Base-by-base conservation (phyloP, 2,113 vertebrate species). In the Odontesthes bonariensis region DNA sequence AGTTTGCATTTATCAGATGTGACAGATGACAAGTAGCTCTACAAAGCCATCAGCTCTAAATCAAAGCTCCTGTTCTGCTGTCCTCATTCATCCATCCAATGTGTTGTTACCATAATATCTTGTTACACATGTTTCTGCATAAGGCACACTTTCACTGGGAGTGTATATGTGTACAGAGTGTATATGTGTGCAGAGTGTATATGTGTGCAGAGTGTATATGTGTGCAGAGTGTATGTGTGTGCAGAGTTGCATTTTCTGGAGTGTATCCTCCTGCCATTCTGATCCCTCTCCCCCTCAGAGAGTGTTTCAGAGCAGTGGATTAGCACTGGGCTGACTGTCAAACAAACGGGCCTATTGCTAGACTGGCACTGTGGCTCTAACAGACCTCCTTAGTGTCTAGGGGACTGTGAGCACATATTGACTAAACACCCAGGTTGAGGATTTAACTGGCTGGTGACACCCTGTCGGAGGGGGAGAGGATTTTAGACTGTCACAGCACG, bases 311-410 rank as follows among this genome's bases (percentile, higher is more conserved):
- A 78, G 79, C 59, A 79, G 85, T 87, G 88, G 85, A 88, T 92
- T 88, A 91, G 83, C 60, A 73, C 62, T 71, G 42, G 75, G 44
- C 73, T 79, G 79, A 70, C 83, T 86, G 82, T 86, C 86, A 88
- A 82, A 88, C 78, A 88, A 88, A 84, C 73, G 83, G 71, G 46
- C 70, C 54, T 7, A 58, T 58, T 33, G 35, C 66, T 61, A 17
- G 64, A 68, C 66, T 27, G 47, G 40, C 23, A 14, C 73, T 78
- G 68, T 53, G 64, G 57, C 76, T 81, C 69, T 53, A 61, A 70
- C 69, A 87, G 84, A 71, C 68, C 71, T 83, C 66, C 62, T 46
- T 40, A 35, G 66, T 51, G 49, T 82, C 82, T 32, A 58, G 75
- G 72, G 75, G 60, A 80, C 67, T 72, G 49, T 55, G 55, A 47